These are phyloP conservation scores for Orientallactaga bullata DNA, from an alignment of 2,113 vertebrate genomes.

Conservation along the genomic window DNA sequence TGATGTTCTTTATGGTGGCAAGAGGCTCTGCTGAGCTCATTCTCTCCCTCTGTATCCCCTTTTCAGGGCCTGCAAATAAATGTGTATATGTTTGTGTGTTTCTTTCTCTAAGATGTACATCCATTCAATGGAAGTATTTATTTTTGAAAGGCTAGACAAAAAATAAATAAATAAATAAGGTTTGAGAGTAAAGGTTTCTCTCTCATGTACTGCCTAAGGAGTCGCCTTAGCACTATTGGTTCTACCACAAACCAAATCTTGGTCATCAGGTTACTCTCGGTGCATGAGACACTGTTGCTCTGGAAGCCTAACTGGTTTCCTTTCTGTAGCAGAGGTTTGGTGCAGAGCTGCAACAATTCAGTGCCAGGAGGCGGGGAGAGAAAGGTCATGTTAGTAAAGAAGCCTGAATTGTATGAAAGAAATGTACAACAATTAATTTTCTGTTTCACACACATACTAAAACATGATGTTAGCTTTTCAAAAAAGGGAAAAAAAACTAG, in stretches of 20 bases:
- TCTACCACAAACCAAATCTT: constrained; percentile 22
- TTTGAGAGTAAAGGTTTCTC: not conserved
- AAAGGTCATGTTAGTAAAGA: constrained; percentile 9
- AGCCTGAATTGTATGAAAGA: not conserved
- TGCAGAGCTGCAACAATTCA: not conserved
- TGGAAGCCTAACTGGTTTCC: constrained; percentile 50
- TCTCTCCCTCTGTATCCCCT: too few species aligned
- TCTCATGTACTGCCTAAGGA: constrained; percentile 24
- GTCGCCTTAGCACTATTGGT: not conserved
- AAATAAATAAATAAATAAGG: constrained; percentile 6
- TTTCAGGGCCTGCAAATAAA: too few species aligned
- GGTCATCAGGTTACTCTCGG: not conserved
- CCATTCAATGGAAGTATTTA: too few species aligned
- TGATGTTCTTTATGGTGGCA: too few species aligned
- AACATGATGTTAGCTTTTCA: not conserved
- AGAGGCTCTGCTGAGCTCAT: too few species aligned
- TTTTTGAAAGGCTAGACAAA: constrained; percentile 7
- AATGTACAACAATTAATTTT: constrained; percentile 10
- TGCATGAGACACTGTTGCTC: not conserved
- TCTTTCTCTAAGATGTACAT: too few species aligned
- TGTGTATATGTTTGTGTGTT: too few species aligned
- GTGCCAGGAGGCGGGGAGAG: constrained; percentile 23
- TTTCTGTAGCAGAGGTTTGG: constrained; percentile 35
- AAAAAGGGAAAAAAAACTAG: constrained; percentile 26
- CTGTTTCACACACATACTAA: not conserved